Evolutionary conservation across 2,113 vertebrate genomes (phyloP).

Genomic region (Gallinago paraguaiae): DNA sequence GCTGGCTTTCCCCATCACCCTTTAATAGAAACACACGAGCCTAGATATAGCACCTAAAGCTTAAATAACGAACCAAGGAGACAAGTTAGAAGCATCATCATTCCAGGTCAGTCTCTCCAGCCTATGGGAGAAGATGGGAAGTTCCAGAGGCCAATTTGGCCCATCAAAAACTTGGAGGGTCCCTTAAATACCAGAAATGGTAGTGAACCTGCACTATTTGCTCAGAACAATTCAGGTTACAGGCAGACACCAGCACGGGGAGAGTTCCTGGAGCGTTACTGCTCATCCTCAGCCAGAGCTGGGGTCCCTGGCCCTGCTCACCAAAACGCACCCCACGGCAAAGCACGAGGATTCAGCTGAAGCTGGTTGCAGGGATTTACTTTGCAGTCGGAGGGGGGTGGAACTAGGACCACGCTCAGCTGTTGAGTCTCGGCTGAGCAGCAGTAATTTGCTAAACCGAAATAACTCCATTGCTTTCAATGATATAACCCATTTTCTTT

Average conservation of each 20-base stretch:
- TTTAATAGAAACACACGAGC: not conserved
- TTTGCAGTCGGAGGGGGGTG: not conserved
- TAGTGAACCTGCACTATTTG: not conserved
- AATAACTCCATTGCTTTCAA: not conserved
- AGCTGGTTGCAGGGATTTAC: not conserved
- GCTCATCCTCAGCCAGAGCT: not conserved
- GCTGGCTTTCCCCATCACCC: not conserved
- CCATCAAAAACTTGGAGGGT: not conserved
- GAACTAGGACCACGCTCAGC: not conserved
- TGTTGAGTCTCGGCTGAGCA: slow-evolving; percentile 13
- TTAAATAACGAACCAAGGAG: not conserved
- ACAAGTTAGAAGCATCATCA: not conserved
- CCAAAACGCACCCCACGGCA: not conserved
- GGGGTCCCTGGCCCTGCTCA: not conserved
- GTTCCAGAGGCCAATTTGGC: not conserved
- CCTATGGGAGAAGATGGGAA: not conserved
- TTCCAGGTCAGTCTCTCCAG: not conserved
- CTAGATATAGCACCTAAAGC: not conserved
- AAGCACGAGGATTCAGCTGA: not conserved
- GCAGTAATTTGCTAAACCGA: slow-evolving; percentile 19
- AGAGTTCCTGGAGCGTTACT: rapidly evolving
- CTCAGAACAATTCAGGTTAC: not conserved
- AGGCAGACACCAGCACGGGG: not conserved
- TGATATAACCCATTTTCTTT: slow-evolving; percentile 29
- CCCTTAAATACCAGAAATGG: not conserved